Evolutionary conservation across 2,888 invertebrate genomes (phyloP), one percentile per base, ranked within the genome.

Genomic region (Leptinotarsa rubiginosa): DNA sequence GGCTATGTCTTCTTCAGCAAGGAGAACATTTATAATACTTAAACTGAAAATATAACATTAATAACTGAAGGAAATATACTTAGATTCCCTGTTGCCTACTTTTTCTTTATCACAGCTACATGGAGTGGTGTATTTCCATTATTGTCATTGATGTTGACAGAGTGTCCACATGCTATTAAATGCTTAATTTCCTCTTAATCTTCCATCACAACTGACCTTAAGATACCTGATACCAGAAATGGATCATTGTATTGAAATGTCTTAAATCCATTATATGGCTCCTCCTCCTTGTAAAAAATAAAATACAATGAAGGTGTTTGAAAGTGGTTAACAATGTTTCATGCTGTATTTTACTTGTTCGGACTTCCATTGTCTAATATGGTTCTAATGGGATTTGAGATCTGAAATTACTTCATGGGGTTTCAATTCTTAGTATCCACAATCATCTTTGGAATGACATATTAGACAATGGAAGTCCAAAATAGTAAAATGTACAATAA

Each of bases 51-150:
- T 50, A 72, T 62, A 49, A 47, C n/a, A n/a, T 47, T 56, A 54
- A 16, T 4, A 52, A 56, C 31, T 54, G 41, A 10, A 41, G 41
- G 7, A 56, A 47, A 56, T 72, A 15, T 18, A 65, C 52, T 1
- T 7, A 20, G 18, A n/a, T 12, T 25, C 15, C 18, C 1, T 0
- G 47, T 49, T 65, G 20, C 20, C 20, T 56, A 56, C 56, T 56
- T 56, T 56, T 56, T 78, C 64, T 75, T 78, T 49, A 80, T 54
- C 10, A 81, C 82, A 20, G 84, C 82, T 47, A 81, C 52, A 71
- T 84, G 85, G 59, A 85, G 75, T n/a, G 84, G 80, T 7, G 83
- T 82, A 73, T 83, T 82, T 62, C 83, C 83, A 76, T 81, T 75
- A 70, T 85, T 84, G 69, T 84, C 84, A 65, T 80, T 81, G 25